These are phyloP conservation scores for Ivindomyrus marchei DNA, from an alignment of 2,113 vertebrate genomes.

Conservation along the genomic window DNA sequence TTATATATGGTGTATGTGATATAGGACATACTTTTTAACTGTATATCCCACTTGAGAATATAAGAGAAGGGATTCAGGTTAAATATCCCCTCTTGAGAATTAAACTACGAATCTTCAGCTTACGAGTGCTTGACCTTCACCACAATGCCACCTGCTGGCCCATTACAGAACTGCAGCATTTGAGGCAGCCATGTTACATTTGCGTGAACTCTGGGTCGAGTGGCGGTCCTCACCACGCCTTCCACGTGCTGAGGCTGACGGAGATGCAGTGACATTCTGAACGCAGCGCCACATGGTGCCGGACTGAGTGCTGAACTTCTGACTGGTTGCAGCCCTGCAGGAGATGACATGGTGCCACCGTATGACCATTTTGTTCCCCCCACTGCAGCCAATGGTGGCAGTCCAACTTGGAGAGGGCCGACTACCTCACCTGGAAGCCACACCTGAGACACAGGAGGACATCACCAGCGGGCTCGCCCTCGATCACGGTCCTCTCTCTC, in stretches of 20 bases:
- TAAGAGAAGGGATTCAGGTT: not conserved
- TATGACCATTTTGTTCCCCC: not conserved
- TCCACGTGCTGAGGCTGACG: constrained; percentile 84
- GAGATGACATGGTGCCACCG: not conserved
- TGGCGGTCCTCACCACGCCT: constrained; percentile 77
- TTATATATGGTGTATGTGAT: not conserved
- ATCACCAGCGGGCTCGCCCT: constrained; percentile 65
- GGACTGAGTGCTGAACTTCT: constrained; percentile 79
- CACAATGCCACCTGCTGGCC: not conserved
- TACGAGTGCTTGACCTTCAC: not conserved
- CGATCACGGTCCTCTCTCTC: constrained; percentile 72
- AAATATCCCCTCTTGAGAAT: not conserved
- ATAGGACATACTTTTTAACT: not conserved
- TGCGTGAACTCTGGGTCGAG: not conserved
- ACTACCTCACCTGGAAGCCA: constrained; percentile 78
- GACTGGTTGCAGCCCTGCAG: constrained; percentile 82
- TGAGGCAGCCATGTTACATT: not conserved
- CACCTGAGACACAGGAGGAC: constrained; percentile 90
- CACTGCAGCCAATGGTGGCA: not conserved
- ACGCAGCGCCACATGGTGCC: constrained; percentile 72
- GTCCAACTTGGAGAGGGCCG: not conserved
- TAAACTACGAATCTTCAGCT: not conserved
- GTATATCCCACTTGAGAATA: not conserved
- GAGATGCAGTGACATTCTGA: constrained; percentile 82
- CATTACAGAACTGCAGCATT: not conserved